These are phyloP conservation scores for Scaptomyza tumidula DNA, from an alignment of 2,888 invertebrate genomes.

Conservation along the genomic window DNA sequence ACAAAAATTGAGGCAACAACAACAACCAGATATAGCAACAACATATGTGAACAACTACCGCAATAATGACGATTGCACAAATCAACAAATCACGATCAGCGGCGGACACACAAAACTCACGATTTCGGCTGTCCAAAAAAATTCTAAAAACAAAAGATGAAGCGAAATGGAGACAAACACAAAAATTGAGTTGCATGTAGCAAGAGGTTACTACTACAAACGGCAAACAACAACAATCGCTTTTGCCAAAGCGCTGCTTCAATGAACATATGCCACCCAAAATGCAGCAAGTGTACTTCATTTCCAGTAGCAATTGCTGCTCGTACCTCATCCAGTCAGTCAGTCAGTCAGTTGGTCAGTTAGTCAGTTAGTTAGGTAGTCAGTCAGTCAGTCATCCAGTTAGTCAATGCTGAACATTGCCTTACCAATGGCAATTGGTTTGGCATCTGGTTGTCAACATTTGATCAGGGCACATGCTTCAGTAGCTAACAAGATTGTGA, in stretches of 20 bases:
- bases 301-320: slow-evolving; percentile 13
- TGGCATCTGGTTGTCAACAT: slow-evolving; percentile 58
- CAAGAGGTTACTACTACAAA: background rate
- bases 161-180: slow-evolving; percentile 11
- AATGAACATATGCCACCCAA: slow-evolving; percentile 28
- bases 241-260: slow-evolving; percentile 36
- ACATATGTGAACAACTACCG: slow-evolving; percentile 18
- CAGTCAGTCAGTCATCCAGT: background rate
- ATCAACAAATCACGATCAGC: slow-evolving; percentile 76
- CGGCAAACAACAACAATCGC: slow-evolving; percentile 13
- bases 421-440: slow-evolving; percentile 13
- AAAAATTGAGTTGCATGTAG: slow-evolving; percentile 26
- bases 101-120: slow-evolving; percentile 57
- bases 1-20: slow-evolving; percentile 56
- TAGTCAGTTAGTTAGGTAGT: background rate
- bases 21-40: slow-evolving; percentile 1
- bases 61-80: slow-evolving; percentile 66
- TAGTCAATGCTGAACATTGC: slow-evolving; percentile 10
- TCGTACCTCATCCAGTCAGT: slow-evolving; percentile 15
- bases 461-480: slow-evolving; percentile 68
- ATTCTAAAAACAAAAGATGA: slow-evolving; percentile 10
- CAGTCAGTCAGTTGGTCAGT: slow-evolving; percentile 10
- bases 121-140: slow-evolving; percentile 53
- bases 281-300: slow-evolving; percentile 16
- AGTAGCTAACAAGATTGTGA: slow-evolving; percentile 55